Conservation (phyloP, 2,113 vertebrate species). For the Fregetta grallaria region DNA sequence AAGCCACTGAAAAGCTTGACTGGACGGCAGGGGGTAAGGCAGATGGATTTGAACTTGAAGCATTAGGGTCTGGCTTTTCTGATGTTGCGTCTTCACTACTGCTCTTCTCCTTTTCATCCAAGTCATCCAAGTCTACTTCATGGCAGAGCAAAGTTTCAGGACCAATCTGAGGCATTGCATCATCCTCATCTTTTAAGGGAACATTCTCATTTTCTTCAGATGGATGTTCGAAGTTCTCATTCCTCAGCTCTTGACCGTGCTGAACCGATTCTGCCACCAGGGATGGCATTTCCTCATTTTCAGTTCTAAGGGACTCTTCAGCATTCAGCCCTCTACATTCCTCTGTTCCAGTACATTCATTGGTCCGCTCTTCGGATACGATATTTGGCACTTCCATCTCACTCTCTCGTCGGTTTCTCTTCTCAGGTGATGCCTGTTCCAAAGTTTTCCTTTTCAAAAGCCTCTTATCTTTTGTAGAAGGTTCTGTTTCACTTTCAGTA, state of each 20-base stretch:
- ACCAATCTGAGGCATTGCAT: conserved; percentile 87
- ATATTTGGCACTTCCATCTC: conserved; percentile 76
- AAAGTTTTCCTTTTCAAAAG: conserved; percentile 83
- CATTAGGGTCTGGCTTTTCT: conserved; percentile 61
- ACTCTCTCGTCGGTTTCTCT: conserved; percentile 80
- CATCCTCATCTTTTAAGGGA: conserved; percentile 70
- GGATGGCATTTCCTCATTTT: conserved; percentile 78
- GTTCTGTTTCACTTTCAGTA: conserved; percentile 80
- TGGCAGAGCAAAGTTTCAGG: conserved; percentile 92
- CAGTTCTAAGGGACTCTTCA: conserved; percentile 68
- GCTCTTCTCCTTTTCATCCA: conserved; percentile 91
- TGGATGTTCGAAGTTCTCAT: conserved; percentile 5
- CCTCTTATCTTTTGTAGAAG: conserved; percentile 78
- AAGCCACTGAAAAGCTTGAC: conserved; percentile 68
- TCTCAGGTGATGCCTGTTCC: conserved; percentile 83
- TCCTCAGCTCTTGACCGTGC: conserved; percentile 13
- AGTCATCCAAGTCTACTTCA: conserved; percentile 93
- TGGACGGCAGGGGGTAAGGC: conserved; percentile 60
- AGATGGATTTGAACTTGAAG: conserved; percentile 36
- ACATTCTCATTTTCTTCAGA: conserved; percentile 20
- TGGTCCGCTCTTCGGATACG: conserved; percentile 69
- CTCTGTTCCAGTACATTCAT: conserved; percentile 63
- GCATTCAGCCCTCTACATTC: conserved; percentile 49
- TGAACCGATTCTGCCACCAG: conserved; percentile 71
- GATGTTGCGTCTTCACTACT: conserved; percentile 68